phyloP scores from a whole-genome alignment of 2,113 vertebrate species.

The Charadrius vociferus region DNA sequence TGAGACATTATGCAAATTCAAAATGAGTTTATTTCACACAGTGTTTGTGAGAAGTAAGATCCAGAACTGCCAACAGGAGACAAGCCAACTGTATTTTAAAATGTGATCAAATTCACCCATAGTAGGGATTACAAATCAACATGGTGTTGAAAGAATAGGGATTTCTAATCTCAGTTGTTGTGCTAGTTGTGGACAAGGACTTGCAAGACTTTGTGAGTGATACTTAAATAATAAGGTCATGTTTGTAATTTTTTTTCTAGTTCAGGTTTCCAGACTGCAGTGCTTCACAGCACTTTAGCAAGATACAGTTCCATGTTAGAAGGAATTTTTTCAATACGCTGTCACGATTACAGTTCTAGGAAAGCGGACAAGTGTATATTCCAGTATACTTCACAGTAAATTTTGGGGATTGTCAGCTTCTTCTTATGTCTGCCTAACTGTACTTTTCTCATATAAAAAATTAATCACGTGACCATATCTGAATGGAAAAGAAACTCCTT shows the following conservation, averaged over 20 bases:
- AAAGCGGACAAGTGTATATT: neutral
- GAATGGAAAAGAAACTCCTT: neutral
- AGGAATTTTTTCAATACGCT: neutral
- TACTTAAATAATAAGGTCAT: neutral
- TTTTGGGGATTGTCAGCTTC: neutral
- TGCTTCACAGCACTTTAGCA: neutral
- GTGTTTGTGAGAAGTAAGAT: neutral
- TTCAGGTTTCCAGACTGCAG: neutral
- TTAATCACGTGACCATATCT: neutral
- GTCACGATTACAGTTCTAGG: neutral
- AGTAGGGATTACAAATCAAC: neutral
- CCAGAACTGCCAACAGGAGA: neutral
- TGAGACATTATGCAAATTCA: slow-evolving; percentile 1
- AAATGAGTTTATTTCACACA: neutral
- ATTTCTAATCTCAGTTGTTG: neutral
- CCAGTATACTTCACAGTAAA: neutral
- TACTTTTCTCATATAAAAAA: neutral
- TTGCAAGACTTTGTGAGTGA: neutral
- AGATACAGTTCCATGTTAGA: neutral
- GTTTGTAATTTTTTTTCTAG: neutral
- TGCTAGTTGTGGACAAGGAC: neutral
- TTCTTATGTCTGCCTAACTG: neutral
- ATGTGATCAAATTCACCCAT: neutral
- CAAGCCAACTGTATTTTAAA: neutral
- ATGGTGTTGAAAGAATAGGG: neutral